Conservation (phyloP, 2,888 invertebrate species). For the Tiliacea citrago region DNA sequence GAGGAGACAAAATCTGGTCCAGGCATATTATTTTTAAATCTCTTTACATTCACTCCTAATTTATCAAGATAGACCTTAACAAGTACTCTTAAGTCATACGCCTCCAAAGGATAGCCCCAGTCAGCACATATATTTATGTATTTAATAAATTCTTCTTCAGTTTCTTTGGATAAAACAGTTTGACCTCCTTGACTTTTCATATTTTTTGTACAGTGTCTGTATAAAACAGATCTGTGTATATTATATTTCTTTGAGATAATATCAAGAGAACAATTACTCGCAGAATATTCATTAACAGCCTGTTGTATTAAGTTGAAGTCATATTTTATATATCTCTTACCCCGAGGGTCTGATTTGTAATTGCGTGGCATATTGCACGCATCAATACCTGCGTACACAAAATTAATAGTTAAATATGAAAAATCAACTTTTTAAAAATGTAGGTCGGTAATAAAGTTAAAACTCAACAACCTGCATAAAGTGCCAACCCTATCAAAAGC, state of each 20-base stretch:
- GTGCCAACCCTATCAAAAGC: constrained; percentile 47
- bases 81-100: constrained; percentile 41
- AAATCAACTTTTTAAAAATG: constrained; percentile 29
- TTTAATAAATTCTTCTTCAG: constrained; percentile 43
- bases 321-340: constrained; percentile 53
- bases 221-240: constrained; percentile 52
- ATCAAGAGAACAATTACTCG: constrained; percentile 45
- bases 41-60: constrained; percentile 36
- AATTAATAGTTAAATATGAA: constrained; percentile 30
- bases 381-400: constrained; percentile 43
- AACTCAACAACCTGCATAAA: constrained; percentile 36
- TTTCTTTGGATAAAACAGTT: constrained; percentile 36
- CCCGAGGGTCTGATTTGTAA: constrained; percentile 50
- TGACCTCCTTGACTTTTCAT: constrained; percentile 52
- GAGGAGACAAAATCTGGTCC: constrained; percentile 34
- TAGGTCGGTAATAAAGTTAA: constrained; percentile 32
- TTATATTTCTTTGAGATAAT: constrained; percentile 46
- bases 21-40: constrained; percentile 47
- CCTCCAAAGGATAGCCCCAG: constrained; percentile 47
- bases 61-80: constrained; percentile 49
- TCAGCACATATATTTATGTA: constrained; percentile 43
- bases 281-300: constrained; percentile 45
- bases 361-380: constrained; percentile 43
- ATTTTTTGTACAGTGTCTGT: constrained; percentile 44
- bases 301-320: constrained; percentile 41